Conservation (phyloP, 1,140 invertebrate genomes). For the Drosophila pseudoobscura region DNA sequence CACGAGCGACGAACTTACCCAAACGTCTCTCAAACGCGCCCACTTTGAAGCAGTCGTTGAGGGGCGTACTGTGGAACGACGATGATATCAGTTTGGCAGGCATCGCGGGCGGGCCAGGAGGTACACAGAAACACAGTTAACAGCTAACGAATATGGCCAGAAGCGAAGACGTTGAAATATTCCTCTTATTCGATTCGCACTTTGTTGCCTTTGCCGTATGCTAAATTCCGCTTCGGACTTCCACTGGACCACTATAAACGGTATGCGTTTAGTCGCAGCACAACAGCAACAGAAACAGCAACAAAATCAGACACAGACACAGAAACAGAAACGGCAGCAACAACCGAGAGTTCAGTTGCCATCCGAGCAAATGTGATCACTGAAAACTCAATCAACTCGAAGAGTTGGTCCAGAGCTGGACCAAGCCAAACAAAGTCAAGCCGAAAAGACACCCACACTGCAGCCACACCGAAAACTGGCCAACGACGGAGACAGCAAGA, state of each 20-base stretch:
- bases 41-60: conserved; percentile 79
- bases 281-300: conserved; percentile 27
- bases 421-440: conserved; percentile 39
- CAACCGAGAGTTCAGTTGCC: conserved; percentile 32
- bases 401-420: too few species aligned
- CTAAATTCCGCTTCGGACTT: background rate
- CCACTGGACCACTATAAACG: conserved; percentile 37
- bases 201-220: conserved; percentile 28
- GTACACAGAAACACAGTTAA: too few species aligned
- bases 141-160: conserved; percentile 60
- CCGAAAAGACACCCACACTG: conserved; percentile 62
- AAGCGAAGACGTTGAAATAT: conserved; percentile 48
- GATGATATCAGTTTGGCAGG: conserved; percentile 81
- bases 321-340: conserved; percentile 21
- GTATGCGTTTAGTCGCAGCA: conserved; percentile 30
- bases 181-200: conserved; percentile 28
- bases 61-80: conserved; percentile 78
- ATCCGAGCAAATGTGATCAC: conserved; percentile 65
- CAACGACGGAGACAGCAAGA: conserved; percentile 37
- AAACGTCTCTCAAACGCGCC: conserved; percentile 81
- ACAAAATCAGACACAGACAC: conserved; percentile 5
- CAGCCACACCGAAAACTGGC: conserved; percentile 44
- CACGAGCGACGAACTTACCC: conserved; percentile 63
- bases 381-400: conserved; percentile 64
- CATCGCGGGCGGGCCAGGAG: conserved; percentile 46